These are phyloP conservation scores for Perizoma flavofasciatum DNA, from an alignment of 2,888 invertebrate genomes.

Conservation along the genomic window DNA sequence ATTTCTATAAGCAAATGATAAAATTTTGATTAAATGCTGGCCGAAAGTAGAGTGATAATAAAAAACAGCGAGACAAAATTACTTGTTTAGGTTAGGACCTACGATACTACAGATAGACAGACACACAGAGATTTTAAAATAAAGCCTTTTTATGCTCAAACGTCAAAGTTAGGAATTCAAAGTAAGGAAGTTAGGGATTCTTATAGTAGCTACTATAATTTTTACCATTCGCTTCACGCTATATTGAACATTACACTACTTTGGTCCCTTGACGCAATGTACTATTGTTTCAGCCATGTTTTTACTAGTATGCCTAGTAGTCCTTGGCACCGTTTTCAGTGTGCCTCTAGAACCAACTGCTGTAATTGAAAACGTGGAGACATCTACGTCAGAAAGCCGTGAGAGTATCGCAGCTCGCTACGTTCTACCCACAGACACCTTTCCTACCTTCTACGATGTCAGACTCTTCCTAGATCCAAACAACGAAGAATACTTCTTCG, in stretches of 20 bases:
- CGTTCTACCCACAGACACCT: slow-evolving; percentile 79
- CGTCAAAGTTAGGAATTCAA: background rate
- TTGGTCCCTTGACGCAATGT: background rate
- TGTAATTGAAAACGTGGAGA: slow-evolving; percentile 11
- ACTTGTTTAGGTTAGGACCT: no score
- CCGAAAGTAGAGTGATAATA: no score
- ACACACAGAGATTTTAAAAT: no score
- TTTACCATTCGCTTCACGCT: no score
- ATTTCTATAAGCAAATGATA: no score
- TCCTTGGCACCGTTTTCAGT: slow-evolving; percentile 55
- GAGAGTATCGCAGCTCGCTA: slow-evolving; percentile 53
- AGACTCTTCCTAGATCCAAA: slow-evolving; percentile 73
- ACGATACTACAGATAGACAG: no score
- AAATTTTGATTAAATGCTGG: no score
- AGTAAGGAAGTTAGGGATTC: no score
- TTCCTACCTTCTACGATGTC: slow-evolving; percentile 82
- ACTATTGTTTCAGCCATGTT: slow-evolving; percentile 66
- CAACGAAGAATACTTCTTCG: slow-evolving; percentile 66
- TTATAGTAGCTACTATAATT: no score
- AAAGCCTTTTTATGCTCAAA: background rate
- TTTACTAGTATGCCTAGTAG: slow-evolving; percentile 57
- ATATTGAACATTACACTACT: no score
- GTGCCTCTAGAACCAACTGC: slow-evolving; percentile 44
- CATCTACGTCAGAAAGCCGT: slow-evolving; percentile 30
- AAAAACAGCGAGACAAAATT: no score